phyloP scores from a whole-genome alignment of 1,140 invertebrate genomes.

The Yoshiicerus persimilis region DNA sequence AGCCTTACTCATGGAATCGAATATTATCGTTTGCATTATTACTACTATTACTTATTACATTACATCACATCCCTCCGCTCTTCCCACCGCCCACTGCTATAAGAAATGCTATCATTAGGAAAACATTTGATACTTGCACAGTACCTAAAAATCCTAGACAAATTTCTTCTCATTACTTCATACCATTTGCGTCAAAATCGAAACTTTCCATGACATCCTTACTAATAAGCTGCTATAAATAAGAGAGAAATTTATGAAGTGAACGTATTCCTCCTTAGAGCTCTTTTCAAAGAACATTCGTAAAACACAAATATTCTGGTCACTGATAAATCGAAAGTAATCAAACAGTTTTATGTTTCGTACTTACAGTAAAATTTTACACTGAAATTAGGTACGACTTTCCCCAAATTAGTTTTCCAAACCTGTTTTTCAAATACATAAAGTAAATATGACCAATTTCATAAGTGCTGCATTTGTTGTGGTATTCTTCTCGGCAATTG shows the following conservation, averaged over 20 bases:
- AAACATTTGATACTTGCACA: background rate
- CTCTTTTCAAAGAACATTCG: background rate
- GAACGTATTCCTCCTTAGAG: background rate
- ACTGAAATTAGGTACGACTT: background rate
- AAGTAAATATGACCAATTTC: background rate
- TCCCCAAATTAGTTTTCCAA: background rate
- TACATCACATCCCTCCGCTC: too few species aligned
- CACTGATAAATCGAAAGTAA: too few species aligned
- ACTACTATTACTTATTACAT: background rate
- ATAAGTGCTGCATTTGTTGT: background rate
- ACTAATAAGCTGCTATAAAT: background rate
- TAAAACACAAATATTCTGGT: too few species aligned
- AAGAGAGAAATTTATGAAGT: background rate
- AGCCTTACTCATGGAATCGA: background rate
- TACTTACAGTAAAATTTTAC: too few species aligned
- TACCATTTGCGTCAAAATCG: background rate
- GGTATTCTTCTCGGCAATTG: background rate
- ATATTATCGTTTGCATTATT: background rate
- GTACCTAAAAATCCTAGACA: background rate
- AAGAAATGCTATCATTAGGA: background rate
- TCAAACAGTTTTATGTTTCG: too few species aligned
- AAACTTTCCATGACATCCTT: background rate
- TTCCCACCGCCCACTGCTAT: background rate
- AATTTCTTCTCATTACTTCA: background rate
- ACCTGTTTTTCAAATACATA: background rate